Conservation (phyloP, 2,113 vertebrate species). For the Laticauda colubrina region DNA sequence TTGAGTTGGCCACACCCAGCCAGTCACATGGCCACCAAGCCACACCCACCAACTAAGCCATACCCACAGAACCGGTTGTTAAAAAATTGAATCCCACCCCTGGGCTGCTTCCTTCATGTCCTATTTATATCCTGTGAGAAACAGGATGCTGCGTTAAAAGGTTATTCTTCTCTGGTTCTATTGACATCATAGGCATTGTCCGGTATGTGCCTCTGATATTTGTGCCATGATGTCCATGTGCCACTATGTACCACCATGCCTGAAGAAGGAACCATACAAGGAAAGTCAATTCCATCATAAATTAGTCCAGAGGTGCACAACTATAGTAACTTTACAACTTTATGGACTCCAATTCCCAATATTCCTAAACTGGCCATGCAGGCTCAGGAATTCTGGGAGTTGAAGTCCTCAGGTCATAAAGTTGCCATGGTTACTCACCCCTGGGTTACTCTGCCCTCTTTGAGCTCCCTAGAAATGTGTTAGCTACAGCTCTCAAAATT, state of each 20-base stretch:
- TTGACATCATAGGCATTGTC: not conserved
- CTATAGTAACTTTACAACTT: not conserved
- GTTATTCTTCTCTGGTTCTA: too few relatives aligned
- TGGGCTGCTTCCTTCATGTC: not conserved
- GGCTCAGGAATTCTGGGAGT: not conserved
- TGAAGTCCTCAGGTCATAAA: not conserved
- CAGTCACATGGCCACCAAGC: too few relatives aligned
- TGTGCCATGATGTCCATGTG: not conserved
- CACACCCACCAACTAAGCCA: too few relatives aligned
- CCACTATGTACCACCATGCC: not conserved
- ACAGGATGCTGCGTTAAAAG: not conserved
- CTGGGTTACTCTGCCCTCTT: not conserved
- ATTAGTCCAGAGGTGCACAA: not conserved
- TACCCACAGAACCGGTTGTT: too few relatives aligned
- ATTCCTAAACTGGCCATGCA: too few relatives aligned
- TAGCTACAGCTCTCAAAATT: not conserved
- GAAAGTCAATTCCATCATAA: not conserved
- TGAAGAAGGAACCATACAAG: not conserved
- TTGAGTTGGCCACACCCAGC: too few relatives aligned
- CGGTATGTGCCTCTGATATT: not conserved
- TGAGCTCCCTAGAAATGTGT: not conserved
- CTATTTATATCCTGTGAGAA: not conserved
- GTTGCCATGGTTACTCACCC: not conserved
- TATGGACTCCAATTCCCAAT: not conserved
- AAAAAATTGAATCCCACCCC: too few relatives aligned